Evolutionary conservation across 1,140 invertebrate genomes (phyloP), one percentile per base, ranked within the genome.

Genomic region (Elymnias hypermnestra): DNA sequence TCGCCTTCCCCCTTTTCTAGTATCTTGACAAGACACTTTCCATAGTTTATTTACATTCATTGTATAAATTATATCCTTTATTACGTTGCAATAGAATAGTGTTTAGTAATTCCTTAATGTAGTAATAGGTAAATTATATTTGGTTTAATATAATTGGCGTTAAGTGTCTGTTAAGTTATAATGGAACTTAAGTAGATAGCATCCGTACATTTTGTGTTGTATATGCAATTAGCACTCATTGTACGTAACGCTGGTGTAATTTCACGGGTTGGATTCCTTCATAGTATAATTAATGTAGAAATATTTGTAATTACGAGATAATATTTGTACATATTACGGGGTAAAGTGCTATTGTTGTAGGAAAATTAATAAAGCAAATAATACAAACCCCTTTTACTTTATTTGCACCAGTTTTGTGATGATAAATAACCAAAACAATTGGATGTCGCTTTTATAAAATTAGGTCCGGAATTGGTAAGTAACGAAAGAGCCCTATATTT

Each of bases 81-180:
- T 54, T 5, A 0, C 18, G 1, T 41, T n/a, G 41, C 0, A 41
- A 58, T 63, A 72, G 57, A 37, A 18, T 6, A 14, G 15, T 15
- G 3, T 15, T 33, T n/a, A n/a, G 1, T 7, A 1, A 15, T 5
- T 33, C 36, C 0, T 39, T 26, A 28, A 39, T 33, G 33, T 41
- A 38, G 36, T 17, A 5, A 33, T 0, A n/a, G 5, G 44, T 29
- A 58, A 39, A 42, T 18, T 3, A 15, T 33, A 42, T 23, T 29
- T 74, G 40, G 59, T 55, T 25, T 31, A 39, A 36, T 51, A 66
- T 83, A 83, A 83, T 83, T 83, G 72, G 65, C 60, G 75, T 70
- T 83, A 83, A 83, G 62, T 78, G 72, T 74, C 72, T 78, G 75
- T 81, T 81, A 76, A 78, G 70, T 74, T 78, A 68, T 77, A 78